phyloP scores from a whole-genome alignment of 2,113 vertebrate species.

The Leucopsar rothschildi region DNA sequence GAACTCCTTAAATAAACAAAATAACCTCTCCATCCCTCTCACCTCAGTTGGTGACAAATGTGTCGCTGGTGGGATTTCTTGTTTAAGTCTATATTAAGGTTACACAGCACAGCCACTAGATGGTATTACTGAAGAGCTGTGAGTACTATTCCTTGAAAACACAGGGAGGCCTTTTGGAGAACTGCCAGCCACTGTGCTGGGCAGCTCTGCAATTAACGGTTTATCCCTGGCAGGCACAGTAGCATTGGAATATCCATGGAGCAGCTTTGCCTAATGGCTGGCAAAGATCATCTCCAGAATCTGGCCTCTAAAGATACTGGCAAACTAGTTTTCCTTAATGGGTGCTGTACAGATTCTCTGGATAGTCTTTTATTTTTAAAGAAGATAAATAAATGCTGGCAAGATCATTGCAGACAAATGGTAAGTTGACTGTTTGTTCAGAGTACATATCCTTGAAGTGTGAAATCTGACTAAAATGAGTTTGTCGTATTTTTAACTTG shows the following conservation, averaged over 20 bases:
- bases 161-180: not conserved
- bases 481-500: not conserved
- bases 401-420: conserved; percentile 86
- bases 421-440: conserved; percentile 62
- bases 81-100: not conserved
- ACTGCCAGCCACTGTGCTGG: not conserved
- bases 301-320: not conserved
- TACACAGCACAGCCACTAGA: not conserved
- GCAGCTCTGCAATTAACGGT: not conserved
- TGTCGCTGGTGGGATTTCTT: not conserved
- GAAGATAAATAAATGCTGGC: conserved; percentile 84
- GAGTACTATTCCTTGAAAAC: conserved; percentile 18
- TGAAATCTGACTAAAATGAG: not conserved
- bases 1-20: conserved; percentile 28
- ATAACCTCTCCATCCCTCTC: not conserved
- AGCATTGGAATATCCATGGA: not conserved
- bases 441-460: not conserved
- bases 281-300: not conserved
- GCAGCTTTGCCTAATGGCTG: conserved; percentile 15
- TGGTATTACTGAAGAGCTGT: conserved; percentile 33
- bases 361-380: conserved; percentile 82
- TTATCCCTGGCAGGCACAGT: not conserved
- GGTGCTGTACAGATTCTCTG: conserved; percentile 75
- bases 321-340: conserved; percentile 71
- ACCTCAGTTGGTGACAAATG: not conserved